Percentiles rank a stretch among this genome's conserved stretches.
phyloP scores from a whole-genome alignment of 2,113 vertebrate genomes.

The Uropsilus gracilis region DNA sequence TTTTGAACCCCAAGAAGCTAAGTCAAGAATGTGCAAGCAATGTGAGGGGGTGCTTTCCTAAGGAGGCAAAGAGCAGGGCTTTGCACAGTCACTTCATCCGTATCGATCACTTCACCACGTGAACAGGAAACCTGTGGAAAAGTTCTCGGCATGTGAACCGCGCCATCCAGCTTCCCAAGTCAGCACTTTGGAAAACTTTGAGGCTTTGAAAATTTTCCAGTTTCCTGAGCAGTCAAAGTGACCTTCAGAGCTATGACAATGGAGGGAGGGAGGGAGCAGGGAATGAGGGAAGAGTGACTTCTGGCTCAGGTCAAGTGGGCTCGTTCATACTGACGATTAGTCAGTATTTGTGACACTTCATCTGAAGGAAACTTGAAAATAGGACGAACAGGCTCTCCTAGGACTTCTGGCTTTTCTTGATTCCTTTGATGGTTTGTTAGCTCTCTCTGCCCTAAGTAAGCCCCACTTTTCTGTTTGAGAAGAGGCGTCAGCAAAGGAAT shows the following conservation, averaged over 20 bases:
- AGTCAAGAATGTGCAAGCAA: background rate
- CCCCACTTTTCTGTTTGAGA: background rate
- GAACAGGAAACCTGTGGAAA: slow-evolving; percentile 59
- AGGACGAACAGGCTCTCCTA: background rate
- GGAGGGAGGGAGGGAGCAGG: too few relatives aligned
- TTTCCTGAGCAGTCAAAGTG: slow-evolving; percentile 22
- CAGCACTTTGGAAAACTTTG: slow-evolving; percentile 72
- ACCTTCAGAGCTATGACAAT: slow-evolving; percentile 29
- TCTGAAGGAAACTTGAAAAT: slow-evolving; percentile 32
- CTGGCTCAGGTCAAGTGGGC: background rate
- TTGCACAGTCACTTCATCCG: background rate
- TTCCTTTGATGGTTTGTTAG: background rate
- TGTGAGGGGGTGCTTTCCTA: slow-evolving; percentile 33
- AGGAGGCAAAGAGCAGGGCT: background rate
- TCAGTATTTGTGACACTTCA: background rate
- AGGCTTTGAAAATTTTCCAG: slow-evolving; percentile 69
- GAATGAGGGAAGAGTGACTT: background rate
- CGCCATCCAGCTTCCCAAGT: slow-evolving; percentile 21
- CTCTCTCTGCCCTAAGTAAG: background rate
- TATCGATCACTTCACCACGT: background rate
- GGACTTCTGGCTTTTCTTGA: background rate
- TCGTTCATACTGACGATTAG: background rate
- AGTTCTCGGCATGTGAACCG: slow-evolving; percentile 53
- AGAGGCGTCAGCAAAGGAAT: slow-evolving; percentile 26
- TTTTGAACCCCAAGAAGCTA: background rate